These are phyloP conservation scores for Grammomys dolichurus DNA, from an alignment of 2,113 vertebrate species.

Conservation along the genomic window DNA sequence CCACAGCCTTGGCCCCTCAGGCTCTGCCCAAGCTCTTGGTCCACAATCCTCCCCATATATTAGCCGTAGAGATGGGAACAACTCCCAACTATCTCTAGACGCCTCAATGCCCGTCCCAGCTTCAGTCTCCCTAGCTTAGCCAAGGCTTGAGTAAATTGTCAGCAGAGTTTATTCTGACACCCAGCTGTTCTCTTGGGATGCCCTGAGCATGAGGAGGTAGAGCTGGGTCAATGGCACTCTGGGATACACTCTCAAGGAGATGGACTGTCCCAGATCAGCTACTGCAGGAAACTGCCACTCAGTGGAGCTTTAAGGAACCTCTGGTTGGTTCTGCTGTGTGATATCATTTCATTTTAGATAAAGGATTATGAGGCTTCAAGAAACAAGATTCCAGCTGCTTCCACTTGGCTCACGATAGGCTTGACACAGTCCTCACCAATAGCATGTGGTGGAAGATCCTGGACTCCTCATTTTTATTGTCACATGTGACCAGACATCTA, in stretches of 20 bases:
- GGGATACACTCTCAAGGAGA: not conserved
- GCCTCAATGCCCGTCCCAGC: not conserved
- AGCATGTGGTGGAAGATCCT: not conserved
- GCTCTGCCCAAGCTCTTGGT: not conserved
- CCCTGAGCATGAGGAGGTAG: not conserved
- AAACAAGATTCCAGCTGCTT: not conserved
- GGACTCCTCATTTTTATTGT: not conserved
- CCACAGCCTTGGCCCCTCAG: not conserved
- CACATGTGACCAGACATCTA: not conserved
- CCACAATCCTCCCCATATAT: not conserved
- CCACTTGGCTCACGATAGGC: not conserved
- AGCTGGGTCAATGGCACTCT: not conserved
- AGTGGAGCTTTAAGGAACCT: not conserved
- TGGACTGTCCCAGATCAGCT: not conserved
- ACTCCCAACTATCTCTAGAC: not conserved
- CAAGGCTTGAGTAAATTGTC: no score
- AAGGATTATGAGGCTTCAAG: accelerated
- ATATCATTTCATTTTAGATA: not conserved
- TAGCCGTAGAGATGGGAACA: not conserved
- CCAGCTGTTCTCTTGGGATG: not conserved
- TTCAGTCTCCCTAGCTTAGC: not conserved
- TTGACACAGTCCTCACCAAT: not conserved
- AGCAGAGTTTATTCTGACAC: not conserved
- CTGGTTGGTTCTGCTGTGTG: not conserved
- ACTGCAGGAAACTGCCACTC: not conserved